Percentiles rank a stretch among this genome's conserved stretches.
These are phyloP conservation scores for Zelostemma sp. DNA, from an alignment of 1,140 invertebrate species.

Conservation along the genomic window DNA sequence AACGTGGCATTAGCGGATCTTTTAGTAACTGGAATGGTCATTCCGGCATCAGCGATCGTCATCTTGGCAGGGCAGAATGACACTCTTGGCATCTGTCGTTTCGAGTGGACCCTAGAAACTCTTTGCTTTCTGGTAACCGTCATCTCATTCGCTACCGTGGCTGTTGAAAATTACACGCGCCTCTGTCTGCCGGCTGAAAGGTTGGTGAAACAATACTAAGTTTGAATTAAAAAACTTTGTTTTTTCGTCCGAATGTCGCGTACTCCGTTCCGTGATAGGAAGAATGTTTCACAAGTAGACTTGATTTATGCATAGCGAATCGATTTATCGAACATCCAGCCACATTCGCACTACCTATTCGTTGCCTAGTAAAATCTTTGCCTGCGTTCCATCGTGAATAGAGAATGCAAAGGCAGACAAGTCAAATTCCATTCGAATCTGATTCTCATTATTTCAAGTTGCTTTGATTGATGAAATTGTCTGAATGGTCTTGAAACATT, in stretches of 20 bases:
- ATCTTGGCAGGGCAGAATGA: constrained; percentile 77
- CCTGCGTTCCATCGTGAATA: not conserved
- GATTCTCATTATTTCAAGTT: not conserved
- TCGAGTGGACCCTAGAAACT: constrained; percentile 77
- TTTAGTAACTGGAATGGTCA: constrained; percentile 78
- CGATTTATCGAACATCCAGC: constrained; percentile 10
- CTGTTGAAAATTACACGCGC: constrained; percentile 75
- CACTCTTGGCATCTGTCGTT: constrained; percentile 74
- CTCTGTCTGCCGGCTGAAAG: constrained; percentile 71
- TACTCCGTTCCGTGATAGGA: too few relatives aligned
- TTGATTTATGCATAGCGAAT: constrained; percentile 5
- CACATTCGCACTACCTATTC: too few relatives aligned
- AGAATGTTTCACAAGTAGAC: too few relatives aligned
- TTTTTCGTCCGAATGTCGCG: too few relatives aligned
- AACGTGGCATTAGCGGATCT: constrained; percentile 83
- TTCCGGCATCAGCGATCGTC: constrained; percentile 79
- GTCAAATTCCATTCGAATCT: not conserved
- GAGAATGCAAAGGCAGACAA: not conserved
- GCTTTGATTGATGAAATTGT: not conserved
- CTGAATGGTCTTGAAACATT: not conserved
- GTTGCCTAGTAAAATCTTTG: constrained; percentile 8
- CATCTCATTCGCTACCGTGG: constrained; percentile 75
- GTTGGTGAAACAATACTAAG: constrained; percentile 55
- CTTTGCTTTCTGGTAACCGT: constrained; percentile 78
- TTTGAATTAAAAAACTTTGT: not conserved